Base-by-base conservation (phyloP, 2,113 vertebrate genomes). In the Lepus timidus region DNA sequence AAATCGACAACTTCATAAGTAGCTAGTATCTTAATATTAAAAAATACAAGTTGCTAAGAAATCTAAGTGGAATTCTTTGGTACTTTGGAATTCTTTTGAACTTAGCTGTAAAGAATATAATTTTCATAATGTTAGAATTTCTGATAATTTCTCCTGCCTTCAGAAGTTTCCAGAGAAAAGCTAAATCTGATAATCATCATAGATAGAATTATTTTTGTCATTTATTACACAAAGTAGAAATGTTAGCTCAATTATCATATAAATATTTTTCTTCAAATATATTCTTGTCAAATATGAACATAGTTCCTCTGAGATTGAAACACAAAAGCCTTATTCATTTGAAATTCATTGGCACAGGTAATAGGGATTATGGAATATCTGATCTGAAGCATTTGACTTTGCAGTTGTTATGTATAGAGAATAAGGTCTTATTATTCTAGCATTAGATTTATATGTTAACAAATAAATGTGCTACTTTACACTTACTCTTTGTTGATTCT, bases 351-450 rank as follows among this genome's bases (percentile, higher is more conserved):
- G 58, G 23, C 73, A 92, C 0, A 61, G 55, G n/a, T 31, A 64
- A 81, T 87, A 36, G 51, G 33, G 23, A 76, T 90, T 89, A 83
- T 70, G 67, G 88, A 85, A 94, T 44, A 88, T 20, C 73, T 96
- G 58, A 3, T 73, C 55, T 73, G 65, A 75, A 93, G 85, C 74
- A 58, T 81, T 83, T 64, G 49, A 61, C 61, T 83, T 52, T 79
- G 76, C 13, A 93, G 94, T 96, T 49, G 16, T 86, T 93, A 89
- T 0, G 5, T 11, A 96, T 14, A 22, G 67, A 91, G 49, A 74
- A 83, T 9, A 78, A 29, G 29, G 17, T 61, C 3, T 2, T 82
- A 68, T 58, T 76, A 67, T 23, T 93, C 61, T 55, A 65, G 22
- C 12, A 91, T 95, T 55, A 67, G n/a, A 73, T 78, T 44, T 85